Evolutionary conservation across 2,888 invertebrate genomes (phyloP).

Genomic region (Pecten maximus): DNA sequence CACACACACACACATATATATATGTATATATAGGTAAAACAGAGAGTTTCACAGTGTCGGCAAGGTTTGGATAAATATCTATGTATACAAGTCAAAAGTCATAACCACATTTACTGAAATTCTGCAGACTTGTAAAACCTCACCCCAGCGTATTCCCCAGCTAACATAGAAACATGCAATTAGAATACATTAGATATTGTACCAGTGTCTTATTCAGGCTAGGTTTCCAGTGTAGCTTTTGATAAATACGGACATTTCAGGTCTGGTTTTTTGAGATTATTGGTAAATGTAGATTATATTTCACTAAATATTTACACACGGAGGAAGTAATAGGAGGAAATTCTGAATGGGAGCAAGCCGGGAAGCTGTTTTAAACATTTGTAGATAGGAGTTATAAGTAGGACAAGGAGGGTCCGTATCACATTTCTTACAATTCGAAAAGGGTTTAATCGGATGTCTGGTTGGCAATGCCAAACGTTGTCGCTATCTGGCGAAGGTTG

Average conservation of each 20-base stretch:
- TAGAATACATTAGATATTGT: not conserved
- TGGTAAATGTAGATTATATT: not conserved
- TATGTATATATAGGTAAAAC: not conserved
- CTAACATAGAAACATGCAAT: not conserved
- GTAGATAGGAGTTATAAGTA: constrained; percentile 3
- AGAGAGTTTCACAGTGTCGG: not conserved
- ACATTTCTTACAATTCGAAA: constrained; percentile 24
- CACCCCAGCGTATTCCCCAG: not conserved
- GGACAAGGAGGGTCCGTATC: not conserved
- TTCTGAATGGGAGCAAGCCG: not conserved
- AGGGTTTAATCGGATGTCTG: not conserved
- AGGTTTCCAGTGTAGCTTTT: not conserved
- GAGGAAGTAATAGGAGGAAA: not conserved
- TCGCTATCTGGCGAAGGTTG: not conserved
- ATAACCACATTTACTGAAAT: not conserved
- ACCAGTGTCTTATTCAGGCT: not conserved
- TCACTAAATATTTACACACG: not conserved
- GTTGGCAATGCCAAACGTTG: not conserved
- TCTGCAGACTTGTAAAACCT: not conserved
- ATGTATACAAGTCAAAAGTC: not conserved
- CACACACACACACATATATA: too few relatives aligned
- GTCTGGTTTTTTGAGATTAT: not conserved
- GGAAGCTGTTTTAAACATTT: not conserved
- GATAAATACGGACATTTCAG: constrained; percentile 22
- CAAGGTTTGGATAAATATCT: not conserved